phyloP scores from a whole-genome alignment of 2,888 invertebrate species.

The Hedya salicella region DNA sequence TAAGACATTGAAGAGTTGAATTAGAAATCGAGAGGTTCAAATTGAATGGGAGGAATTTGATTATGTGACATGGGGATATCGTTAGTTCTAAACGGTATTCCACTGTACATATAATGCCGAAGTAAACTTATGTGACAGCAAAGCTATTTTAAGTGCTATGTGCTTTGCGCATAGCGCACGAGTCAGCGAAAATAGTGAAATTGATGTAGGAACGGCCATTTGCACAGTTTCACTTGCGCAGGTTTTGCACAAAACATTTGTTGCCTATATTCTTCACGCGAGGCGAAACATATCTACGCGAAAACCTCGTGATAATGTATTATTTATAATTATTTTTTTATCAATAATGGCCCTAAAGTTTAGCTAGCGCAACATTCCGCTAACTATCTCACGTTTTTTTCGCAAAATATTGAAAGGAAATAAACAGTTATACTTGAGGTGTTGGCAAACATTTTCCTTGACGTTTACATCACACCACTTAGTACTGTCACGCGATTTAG shows the following conservation, averaged over 20 bases:
- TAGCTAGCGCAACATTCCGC: too few relatives aligned
- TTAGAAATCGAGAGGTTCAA: conserved; percentile 43
- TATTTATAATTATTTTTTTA: too few relatives aligned
- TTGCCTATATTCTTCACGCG: too few relatives aligned
- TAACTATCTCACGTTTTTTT: too few relatives aligned
- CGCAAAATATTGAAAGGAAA: too few relatives aligned
- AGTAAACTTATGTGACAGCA: not conserved
- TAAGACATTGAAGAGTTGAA: conserved; percentile 35
- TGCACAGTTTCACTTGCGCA: not conserved
- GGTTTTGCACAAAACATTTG: not conserved
- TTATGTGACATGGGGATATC: conserved; percentile 13
- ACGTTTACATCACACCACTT: conserved; percentile 2
- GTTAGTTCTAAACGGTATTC: conserved; percentile 12
- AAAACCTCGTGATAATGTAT: too few relatives aligned
- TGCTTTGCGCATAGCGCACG: not conserved
- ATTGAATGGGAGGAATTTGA: conserved; percentile 35
- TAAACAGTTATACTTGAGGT: too few relatives aligned
- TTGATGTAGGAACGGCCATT: not conserved
- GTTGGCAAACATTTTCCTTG: not conserved
- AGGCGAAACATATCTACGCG: too few relatives aligned
- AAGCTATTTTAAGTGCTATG: not conserved
- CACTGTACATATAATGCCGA: conserved; percentile 1
- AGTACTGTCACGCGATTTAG: conserved; percentile 15
- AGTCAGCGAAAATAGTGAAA: not conserved
- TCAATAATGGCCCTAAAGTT: not conserved